phyloP scores from a whole-genome alignment of 2,888 invertebrate species.

The Gonocerus acuteangulatus region DNA sequence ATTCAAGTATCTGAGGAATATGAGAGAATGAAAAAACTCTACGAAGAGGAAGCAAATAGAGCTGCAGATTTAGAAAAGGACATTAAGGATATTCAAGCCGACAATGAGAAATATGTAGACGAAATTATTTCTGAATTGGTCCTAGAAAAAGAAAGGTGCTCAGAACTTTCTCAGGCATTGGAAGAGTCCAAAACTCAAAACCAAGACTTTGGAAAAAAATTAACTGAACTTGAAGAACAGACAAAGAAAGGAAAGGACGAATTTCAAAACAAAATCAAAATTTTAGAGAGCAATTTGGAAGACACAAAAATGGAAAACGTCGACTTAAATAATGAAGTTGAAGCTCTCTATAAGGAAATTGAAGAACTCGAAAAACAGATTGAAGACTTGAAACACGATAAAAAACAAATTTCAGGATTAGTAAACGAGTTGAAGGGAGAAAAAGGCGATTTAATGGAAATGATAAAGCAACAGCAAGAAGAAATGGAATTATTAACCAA shows the following conservation, averaged over 20 bases:
- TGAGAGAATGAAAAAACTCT: conserved; percentile 29
- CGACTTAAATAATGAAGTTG: conserved; percentile 18
- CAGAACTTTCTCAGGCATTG: conserved; percentile 24
- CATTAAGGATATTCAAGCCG: conserved; percentile 14
- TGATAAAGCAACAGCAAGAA: conserved; percentile 31
- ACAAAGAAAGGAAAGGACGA: not conserved
- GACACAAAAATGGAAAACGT: conserved; percentile 21
- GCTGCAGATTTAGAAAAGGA: conserved; percentile 30
- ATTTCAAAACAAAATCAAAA: conserved; percentile 14
- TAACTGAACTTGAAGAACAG: conserved; percentile 9
- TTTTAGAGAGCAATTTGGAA: conserved; percentile 16
- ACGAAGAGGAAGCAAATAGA: conserved; percentile 19
- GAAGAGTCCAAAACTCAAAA: conserved; percentile 23
- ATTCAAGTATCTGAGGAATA: conserved; percentile 33
- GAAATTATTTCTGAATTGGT: conserved; percentile 35
- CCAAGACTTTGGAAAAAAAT: not conserved
- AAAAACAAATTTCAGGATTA: conserved; percentile 12
- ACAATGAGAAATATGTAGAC: conserved; percentile 33
- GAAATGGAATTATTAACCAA: conserved; percentile 30
- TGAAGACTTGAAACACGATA: conserved; percentile 14
- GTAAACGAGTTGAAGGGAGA: conserved; percentile 24
- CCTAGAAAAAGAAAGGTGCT: conserved; percentile 34
- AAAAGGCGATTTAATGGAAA: conserved; percentile 30
- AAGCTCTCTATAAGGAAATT: conserved; percentile 12
- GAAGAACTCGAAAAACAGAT: conserved; percentile 21